These are phyloP conservation scores for Orthonychiurus folsomi DNA, from an alignment of 2,888 invertebrate species.

Conservation along the genomic window DNA sequence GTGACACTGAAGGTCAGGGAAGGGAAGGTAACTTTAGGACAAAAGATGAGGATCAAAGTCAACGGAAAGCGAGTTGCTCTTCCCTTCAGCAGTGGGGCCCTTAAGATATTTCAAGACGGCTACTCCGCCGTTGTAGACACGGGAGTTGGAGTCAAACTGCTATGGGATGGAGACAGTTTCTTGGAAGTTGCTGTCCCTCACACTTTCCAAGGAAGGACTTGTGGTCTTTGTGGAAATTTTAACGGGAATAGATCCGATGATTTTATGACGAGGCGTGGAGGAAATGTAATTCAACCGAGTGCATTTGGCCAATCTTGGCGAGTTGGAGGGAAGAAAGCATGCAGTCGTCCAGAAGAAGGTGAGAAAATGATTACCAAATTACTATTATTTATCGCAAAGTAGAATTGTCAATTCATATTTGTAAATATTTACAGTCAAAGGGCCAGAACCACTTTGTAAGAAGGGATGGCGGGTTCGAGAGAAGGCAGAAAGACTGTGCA, in stretches of 20 bases:
- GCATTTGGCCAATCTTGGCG: slow-evolving; percentile 85
- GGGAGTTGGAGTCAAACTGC: slow-evolving; percentile 58
- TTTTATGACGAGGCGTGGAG: slow-evolving; percentile 56
- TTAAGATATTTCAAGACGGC: slow-evolving; percentile 49
- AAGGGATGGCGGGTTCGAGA: slow-evolving; percentile 37
- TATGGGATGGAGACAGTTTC: slow-evolving; percentile 91
- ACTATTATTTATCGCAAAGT: not conserved
- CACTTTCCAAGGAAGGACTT: slow-evolving; percentile 77
- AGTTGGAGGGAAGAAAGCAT: slow-evolving; percentile 68
- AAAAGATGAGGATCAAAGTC: slow-evolving; percentile 74
- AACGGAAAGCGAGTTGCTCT: slow-evolving; percentile 65
- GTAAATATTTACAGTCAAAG: slow-evolving; percentile 43
- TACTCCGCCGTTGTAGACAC: slow-evolving; percentile 45
- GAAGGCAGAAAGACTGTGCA: slow-evolving; percentile 48
- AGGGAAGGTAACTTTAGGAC: slow-evolving; percentile 64
- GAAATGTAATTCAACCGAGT: slow-evolving; percentile 55
- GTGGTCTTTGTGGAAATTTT: slow-evolving; percentile 91
- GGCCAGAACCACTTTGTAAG: slow-evolving; percentile 36
- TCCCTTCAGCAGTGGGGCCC: slow-evolving; percentile 53
- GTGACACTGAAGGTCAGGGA: slow-evolving; percentile 60
- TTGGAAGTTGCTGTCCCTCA: slow-evolving; percentile 71
- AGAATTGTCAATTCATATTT: not conserved
- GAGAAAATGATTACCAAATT: slow-evolving; percentile 4
- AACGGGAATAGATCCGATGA: slow-evolving; percentile 64
- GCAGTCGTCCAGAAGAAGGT: slow-evolving; percentile 50